Evolutionary conservation across 1,140 invertebrate species (phyloP), one percentile per base, ranked within the genome.

Genomic region (Tachypleus tridentatus): DNA sequence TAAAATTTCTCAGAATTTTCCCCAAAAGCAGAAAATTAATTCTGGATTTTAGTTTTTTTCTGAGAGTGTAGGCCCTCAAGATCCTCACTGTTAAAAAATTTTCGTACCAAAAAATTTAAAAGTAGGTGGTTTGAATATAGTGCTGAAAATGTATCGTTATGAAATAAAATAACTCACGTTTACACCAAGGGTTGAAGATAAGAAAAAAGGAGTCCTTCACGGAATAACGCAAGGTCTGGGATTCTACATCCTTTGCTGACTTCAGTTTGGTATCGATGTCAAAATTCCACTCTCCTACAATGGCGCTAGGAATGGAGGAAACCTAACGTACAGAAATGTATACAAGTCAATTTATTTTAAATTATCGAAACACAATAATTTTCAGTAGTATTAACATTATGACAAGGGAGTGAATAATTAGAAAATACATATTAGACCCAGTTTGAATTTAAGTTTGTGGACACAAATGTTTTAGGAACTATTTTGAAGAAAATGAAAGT

Each of bases 211-310:
- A 80, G 62, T 80, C 76, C 5, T 83, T 80, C 71, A 86, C 80
- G 3, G 79, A 81, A 76, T 85, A 90, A 65, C 84, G 80, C 69
- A 86, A 73, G 11, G 85, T 81, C 10, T 70, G 68, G 9, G 62
- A 63, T 10, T 62, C 51, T 29, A 70, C 70, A 50, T 75, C 72
- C 49, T 62, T 67, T 54, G 80, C 79, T 62, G 82, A 80, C 71
- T 81, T 82, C 47, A 87, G 78, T 76, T 87, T 89, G 0, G 90
- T 90, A 69, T 95, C 91, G 3, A 95, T 82, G 50, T 92, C 89
- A 63, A 97, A 76, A 57, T 81, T 83, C 91, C 92, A 97, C 71
- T 88, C 85, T 5, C 88, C 91, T 5, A 96, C 86, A n/a, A 89
- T 84, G 67, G 87, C 85, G 52, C 86, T 80, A 0, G 84, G 77